Evolutionary conservation across 2,797 vertebrate genomes (phyloP), one percentile per base, ranked within the genome.

Genomic region (Orientallactaga sibirica): DNA sequence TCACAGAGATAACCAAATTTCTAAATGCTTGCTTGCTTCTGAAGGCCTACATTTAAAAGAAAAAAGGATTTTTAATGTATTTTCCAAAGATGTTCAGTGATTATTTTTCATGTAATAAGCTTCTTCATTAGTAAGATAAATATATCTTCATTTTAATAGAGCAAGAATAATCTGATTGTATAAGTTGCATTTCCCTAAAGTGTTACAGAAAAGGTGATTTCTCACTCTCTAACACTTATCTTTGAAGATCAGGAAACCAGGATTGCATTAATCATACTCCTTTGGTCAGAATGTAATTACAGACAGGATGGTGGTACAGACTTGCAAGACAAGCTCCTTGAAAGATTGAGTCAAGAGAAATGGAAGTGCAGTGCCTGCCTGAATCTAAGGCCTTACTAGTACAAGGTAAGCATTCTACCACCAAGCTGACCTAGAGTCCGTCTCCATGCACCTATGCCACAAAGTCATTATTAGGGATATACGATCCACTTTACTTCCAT

Each of bases 1-100:
- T 95, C 93, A 64, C 1, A 96, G 71, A 94, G 78, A 94, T 86
- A 92, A 85, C 78, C 85, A 80, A 85, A 22, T 93, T 95, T 94
- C 61, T 86, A 91, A 84, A 66, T 55, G 84, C 2, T 62, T 58
- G 66, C 77, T 83, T 71, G 6, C 18, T 93, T 95, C 88, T 93
- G 24, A 96, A 96, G 10, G 16, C 88, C 77, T 94, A 66, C 1
- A 73, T 78, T 93, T 37, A 37, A 48, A 48, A 48, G 6, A 91
- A 92, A 90, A 14, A 5, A 48, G 3, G 64, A 33, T 87, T 90
- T 41, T 76, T 3, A 84, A 80, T 94, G 75, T 91, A 89, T 88
- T 96, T 93, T 93, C 64, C 52, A 20, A 64, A 87, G 58, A 80
- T 55, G 6, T 22, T 80, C 85, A 78, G 14, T 86, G 25, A 67